These are phyloP conservation scores for Drosophila paulistorum DNA, from an alignment of 1,140 invertebrate genomes.

Conservation along the genomic window DNA sequence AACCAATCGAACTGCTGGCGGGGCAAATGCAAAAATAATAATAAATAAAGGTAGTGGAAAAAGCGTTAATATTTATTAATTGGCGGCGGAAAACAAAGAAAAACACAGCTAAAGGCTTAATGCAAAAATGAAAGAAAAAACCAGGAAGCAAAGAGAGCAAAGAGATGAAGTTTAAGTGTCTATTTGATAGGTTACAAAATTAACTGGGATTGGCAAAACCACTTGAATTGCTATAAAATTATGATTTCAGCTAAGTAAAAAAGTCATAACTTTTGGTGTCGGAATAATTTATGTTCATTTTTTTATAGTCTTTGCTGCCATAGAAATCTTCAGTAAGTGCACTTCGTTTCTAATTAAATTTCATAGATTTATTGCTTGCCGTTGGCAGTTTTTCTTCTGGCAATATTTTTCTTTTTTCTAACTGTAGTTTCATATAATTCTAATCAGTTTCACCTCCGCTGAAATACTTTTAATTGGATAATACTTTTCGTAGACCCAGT, in stretches of 20 bases:
- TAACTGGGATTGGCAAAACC: neutral
- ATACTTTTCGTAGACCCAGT: no score
- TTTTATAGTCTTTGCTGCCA: no score
- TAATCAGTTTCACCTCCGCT: no score
- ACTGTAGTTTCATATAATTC: no score
- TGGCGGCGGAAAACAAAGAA: conserved; percentile 40
- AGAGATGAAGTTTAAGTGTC: conserved; percentile 3
- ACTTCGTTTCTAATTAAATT: no score
- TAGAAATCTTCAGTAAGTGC: no score
- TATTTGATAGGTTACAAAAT: neutral
- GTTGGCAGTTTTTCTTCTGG: no score
- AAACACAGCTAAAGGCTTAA: neutral
- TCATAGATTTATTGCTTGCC: no score
- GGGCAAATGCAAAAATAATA: conserved; percentile 41
- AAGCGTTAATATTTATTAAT: conserved; percentile 77
- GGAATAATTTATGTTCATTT: no score
- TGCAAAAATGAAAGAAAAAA: conserved; percentile 10
- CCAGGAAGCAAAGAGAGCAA: neutral
- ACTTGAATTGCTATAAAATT: neutral
- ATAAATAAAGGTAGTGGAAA: conserved; percentile 41
- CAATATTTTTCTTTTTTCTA: no score
- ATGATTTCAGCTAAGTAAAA: neutral
- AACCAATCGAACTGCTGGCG: conserved; percentile 37
- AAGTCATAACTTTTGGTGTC: neutral
- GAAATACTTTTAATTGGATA: no score